Percentiles rank a stretch among this genome's conserved stretches.
Evolutionary conservation across 1,140 invertebrate genomes (phyloP).

Genomic region (Archivesica marissinica): DNA sequence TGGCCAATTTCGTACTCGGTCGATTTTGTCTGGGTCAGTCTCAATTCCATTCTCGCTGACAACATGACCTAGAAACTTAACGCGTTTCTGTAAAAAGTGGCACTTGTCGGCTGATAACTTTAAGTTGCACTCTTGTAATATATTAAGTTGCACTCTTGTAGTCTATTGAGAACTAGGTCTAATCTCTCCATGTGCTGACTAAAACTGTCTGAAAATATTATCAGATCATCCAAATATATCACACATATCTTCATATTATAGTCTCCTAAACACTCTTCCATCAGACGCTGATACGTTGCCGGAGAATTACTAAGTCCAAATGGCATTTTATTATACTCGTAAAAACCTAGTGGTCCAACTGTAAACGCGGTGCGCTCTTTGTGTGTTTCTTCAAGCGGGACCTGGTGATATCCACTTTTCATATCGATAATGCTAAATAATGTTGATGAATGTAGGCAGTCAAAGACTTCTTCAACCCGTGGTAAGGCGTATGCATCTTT

Average conservation of each 20-base stretch:
- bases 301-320: slow-evolving; percentile 32
- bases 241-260: slow-evolving; percentile 22
- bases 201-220: slow-evolving; percentile 26
- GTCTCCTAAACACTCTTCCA: slow-evolving; percentile 49
- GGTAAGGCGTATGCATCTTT: slow-evolving; percentile 45
- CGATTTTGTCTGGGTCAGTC: slow-evolving; percentile 17
- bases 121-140: too few species aligned
- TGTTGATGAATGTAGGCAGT: slow-evolving; percentile 1
- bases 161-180: slow-evolving; percentile 2
- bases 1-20: slow-evolving; percentile 12
- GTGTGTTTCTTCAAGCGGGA: slow-evolving; percentile 68
- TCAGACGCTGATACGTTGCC: slow-evolving; percentile 38
- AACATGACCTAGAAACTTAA: slow-evolving; percentile 20
- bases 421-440: slow-evolving; percentile 75
- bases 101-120: slow-evolving; percentile 26
- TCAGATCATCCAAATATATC: slow-evolving; percentile 37
- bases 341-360: slow-evolving; percentile 42
- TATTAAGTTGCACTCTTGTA: slow-evolving; percentile 18
- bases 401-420: slow-evolving; percentile 81
- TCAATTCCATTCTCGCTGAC: slow-evolving; percentile 4
- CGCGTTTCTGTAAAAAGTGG: neutral
- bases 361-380: slow-evolving; percentile 56
- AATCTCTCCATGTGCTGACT: slow-evolving; percentile 18
- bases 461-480: slow-evolving; percentile 46
- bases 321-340: slow-evolving; percentile 26